Evolutionary conservation across 2,888 invertebrate species (phyloP).

Genomic region (Phoenoteleia sp.): DNA sequence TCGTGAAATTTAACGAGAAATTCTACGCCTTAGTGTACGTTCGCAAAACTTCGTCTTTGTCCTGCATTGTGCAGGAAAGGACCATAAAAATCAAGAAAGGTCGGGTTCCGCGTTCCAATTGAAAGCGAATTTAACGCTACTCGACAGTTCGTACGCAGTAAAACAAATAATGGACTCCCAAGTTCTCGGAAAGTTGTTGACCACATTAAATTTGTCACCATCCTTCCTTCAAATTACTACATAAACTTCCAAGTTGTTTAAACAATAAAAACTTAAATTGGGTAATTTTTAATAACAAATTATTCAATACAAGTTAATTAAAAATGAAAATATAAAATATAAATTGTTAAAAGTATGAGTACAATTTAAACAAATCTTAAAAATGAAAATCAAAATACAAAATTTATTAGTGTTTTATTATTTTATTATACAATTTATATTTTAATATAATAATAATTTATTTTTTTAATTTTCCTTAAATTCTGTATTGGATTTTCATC

Average conservation of each 20-base stretch:
- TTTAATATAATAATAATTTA: too few species aligned
- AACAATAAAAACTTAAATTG: slow-evolving; percentile 53
- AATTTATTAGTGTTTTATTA: too few species aligned
- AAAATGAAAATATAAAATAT: too few species aligned
- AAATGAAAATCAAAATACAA: too few species aligned
- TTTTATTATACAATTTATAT: too few species aligned
- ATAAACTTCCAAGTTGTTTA: slow-evolving; percentile 26
- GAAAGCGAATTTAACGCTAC: slow-evolving; percentile 62
- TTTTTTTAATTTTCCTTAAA: too few species aligned
- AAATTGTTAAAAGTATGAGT: too few species aligned
- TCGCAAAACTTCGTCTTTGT: slow-evolving; percentile 33
- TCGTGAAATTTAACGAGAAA: slow-evolving; percentile 32
- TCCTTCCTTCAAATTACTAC: slow-evolving; percentile 34
- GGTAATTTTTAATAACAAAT: slow-evolving; percentile 35
- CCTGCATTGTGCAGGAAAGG: slow-evolving; percentile 2
- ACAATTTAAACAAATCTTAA: too few species aligned
- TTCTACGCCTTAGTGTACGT: slow-evolving; percentile 20
- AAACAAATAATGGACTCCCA: slow-evolving; percentile 65
- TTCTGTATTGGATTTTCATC: too few species aligned
- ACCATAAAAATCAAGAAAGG: slow-evolving; percentile 39
- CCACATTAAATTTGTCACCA: slow-evolving; percentile 59
- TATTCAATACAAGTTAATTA: too few species aligned
- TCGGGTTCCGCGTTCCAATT: slow-evolving; percentile 49
- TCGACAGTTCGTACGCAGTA: slow-evolving; percentile 58
- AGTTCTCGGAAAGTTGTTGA: slow-evolving; percentile 60